Conservation (phyloP, 1,140 invertebrate genomes). For the Melipona quadrifasciata region DNA sequence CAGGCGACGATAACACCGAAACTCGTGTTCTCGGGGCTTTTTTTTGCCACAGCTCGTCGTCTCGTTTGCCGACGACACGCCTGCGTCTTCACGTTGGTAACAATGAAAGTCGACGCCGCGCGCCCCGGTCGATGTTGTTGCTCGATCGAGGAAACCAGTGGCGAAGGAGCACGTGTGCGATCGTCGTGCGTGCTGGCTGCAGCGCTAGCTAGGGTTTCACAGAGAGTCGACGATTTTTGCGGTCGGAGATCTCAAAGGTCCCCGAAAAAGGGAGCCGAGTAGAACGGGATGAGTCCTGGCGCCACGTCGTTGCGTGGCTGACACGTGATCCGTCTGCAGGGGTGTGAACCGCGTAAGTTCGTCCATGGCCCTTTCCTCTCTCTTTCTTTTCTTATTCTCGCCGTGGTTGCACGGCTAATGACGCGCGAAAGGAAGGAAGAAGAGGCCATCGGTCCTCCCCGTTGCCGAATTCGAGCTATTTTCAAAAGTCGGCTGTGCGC, state of each 20-base stretch:
- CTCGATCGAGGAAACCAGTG: slow-evolving; percentile 5
- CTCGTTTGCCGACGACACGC: slow-evolving; percentile 21
- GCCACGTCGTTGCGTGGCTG: slow-evolving; percentile 75
- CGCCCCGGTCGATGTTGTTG: background rate
- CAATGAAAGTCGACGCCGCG: slow-evolving; percentile 36
- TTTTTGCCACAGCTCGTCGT: background rate
- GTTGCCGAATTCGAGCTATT: slow-evolving; percentile 74
- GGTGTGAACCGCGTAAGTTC: slow-evolving; percentile 72
- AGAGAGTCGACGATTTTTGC: slow-evolving; percentile 62
- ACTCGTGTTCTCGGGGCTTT: background rate
- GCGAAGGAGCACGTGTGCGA: slow-evolving; percentile 40
- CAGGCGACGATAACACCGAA: background rate
- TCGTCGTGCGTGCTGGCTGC: slow-evolving; percentile 4
- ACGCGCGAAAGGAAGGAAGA: slow-evolving; percentile 70
- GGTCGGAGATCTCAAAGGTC: slow-evolving; percentile 65
- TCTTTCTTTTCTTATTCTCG: background rate
- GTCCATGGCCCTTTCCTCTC: no score
- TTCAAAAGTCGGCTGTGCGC: slow-evolving; percentile 66
- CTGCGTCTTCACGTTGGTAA: slow-evolving; percentile 1
- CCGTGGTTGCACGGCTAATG: slow-evolving; percentile 69
- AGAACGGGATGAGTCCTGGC: slow-evolving; percentile 73
- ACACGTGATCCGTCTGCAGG: slow-evolving; percentile 79
- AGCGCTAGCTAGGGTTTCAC: slow-evolving; percentile 30
- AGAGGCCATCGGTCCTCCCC: slow-evolving; percentile 48
- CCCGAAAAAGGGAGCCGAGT: slow-evolving; percentile 48